Percentiles rank a stretch among this genome's conserved stretches.
Evolutionary conservation across 2,797 vertebrate species (phyloP).

Genomic region (Pantherophis alleghaniensis): DNA sequence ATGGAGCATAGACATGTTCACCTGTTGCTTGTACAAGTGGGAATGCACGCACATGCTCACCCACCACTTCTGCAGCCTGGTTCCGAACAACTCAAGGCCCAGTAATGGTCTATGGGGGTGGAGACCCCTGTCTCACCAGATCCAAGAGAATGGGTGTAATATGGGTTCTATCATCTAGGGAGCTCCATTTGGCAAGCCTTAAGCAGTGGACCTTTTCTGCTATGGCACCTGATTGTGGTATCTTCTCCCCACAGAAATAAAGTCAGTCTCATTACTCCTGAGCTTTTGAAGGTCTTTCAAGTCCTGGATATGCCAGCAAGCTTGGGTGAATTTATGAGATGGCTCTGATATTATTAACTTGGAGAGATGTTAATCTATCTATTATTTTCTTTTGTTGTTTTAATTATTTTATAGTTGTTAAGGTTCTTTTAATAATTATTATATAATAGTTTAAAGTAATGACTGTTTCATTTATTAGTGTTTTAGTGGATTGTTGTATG

Average conservation of each 20-base stretch:
- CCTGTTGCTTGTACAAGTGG: neutral
- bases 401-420: neutral
- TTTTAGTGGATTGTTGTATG: neutral
- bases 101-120: neutral
- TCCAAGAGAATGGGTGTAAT: neutral
- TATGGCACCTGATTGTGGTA: neutral
- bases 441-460: neutral
- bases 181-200: neutral
- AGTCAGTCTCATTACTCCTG: neutral
- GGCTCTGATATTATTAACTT: neutral
- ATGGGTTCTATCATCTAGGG: neutral
- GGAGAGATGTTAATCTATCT: neutral
- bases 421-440: neutral
- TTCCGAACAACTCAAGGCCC: neutral
- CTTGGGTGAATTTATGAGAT: neutral
- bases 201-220: neutral
- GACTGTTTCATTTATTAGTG: neutral
- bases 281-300: neutral
- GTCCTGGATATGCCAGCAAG: neutral
- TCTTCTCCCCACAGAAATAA: neutral
- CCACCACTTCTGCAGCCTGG: neutral
- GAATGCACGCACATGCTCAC: fast-evolving
- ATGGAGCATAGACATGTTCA: neutral
- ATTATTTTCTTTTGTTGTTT: neutral
- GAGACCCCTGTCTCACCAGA: neutral